phyloP scores from a whole-genome alignment of 2,113 vertebrate species.

The Megatriorchis doriae region DNA sequence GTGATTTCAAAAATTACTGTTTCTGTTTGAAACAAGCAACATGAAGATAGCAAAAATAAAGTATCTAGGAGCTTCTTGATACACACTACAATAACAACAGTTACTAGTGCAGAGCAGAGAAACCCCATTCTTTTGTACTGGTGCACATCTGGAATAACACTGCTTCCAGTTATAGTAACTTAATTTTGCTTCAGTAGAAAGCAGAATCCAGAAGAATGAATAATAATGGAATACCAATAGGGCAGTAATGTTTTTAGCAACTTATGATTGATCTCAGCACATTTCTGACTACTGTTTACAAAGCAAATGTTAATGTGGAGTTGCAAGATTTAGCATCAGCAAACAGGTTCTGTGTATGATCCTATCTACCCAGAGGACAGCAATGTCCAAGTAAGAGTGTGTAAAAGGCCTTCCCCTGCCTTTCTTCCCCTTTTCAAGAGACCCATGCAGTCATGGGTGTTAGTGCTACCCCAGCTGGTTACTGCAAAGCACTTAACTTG shows the following conservation, averaged over 20 bases:
- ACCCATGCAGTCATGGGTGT: not conserved
- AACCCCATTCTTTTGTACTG: not conserved
- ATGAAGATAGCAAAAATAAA: too few species aligned
- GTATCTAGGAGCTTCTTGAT: not conserved
- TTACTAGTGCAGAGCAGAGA: not conserved
- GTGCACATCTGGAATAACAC: not conserved
- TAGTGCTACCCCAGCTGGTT: not conserved
- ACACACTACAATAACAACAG: not conserved
- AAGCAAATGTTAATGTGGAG: fast-evolving
- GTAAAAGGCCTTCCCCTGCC: not conserved
- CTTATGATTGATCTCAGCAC: not conserved
- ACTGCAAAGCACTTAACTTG: not conserved
- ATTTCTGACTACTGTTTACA: not conserved
- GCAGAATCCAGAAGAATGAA: not conserved
- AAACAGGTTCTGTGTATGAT: not conserved
- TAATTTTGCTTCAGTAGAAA: not conserved
- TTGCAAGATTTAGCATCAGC: not conserved
- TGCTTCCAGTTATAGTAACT: not conserved
- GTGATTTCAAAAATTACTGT: not conserved
- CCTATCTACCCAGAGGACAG: not conserved
- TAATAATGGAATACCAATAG: not conserved
- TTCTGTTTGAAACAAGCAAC: not conserved
- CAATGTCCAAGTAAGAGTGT: not conserved
- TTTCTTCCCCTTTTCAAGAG: not conserved
- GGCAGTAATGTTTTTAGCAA: not conserved